Evolutionary conservation across 2,888 invertebrate genomes (phyloP), one percentile per base, ranked within the genome.

Genomic region (Leucophora obtusa): DNA sequence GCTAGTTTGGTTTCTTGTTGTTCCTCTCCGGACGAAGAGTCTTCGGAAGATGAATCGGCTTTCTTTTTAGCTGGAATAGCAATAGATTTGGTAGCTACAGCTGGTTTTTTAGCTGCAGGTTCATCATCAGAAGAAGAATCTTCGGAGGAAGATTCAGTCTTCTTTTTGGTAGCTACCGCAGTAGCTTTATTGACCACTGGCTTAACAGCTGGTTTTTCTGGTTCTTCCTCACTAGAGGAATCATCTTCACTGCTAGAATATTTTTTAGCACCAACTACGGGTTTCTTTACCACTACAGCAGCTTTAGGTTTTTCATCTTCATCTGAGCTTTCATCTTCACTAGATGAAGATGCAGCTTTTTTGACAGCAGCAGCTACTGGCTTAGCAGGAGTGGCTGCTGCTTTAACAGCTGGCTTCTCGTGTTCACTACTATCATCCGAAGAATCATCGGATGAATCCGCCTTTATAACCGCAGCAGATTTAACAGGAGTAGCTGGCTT

Each of bases 11-110:
- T 87, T 54, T 87, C 87, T 70, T 91, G 91, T 43, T 88, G 91
- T 43, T 88, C 28, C 28, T 28, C 88, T 53, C 87, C 88, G 35
- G 86, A 86, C 56, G 87, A 90, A 28, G 90, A 90, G 83, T 91
- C 91, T 65, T 91, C 91, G 21, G 91, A 91, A 11, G 89, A n/a
- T n/a, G n/a, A 89, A 9, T 89, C 88, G 51, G 89, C 88, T 83
- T 90, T 89, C 82, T 86, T 87, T 43, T 86, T 80, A 58, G 86
- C 77, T 65, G 84, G 84, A 5, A 79, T 82, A 4, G 82, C 43
- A 38, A 35, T 35, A 18, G 71, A 69, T 28, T 33, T 65, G 5
- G 60, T 9, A 38, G 69, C 60, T 17, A 69, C 59, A 11, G 62
- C 82, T 8, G 84, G 79, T 56, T 85, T 85, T 28, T 84, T 84